Conservation (phyloP, 2,888 invertebrate species). For the Folsomia manolachei region DNA sequence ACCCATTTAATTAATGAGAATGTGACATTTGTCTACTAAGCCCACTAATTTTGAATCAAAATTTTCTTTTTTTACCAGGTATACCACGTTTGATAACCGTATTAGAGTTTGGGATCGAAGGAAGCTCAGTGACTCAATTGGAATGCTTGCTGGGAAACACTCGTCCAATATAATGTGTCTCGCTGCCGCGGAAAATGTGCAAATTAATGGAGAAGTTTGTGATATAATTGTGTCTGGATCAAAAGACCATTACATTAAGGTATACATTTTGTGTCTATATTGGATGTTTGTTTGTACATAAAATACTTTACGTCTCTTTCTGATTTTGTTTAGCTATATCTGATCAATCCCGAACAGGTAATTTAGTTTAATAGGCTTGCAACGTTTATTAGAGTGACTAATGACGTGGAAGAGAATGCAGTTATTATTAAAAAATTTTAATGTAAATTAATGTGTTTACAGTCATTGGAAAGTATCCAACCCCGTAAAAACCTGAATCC, state of each 20-base stretch:
- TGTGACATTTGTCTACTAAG: too few relatives aligned
- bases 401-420: too few relatives aligned
- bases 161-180: conserved; percentile 82
- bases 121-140: conserved; percentile 54
- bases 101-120: conserved; percentile 81
- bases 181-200: conserved; percentile 61
- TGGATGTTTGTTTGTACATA: background rate
- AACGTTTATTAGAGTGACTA: too few relatives aligned
- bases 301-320: too few relatives aligned
- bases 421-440: too few relatives aligned
- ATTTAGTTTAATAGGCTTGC: too few relatives aligned
- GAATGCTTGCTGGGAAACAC: conserved; percentile 56
- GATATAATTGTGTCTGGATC: conserved; percentile 75
- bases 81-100: conserved; percentile 75
- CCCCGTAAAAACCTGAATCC: conserved; percentile 59
- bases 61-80: too few relatives aligned
- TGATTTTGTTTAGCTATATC: background rate
- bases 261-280: background rate
- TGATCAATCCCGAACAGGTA: background rate
- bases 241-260: conserved; percentile 79
- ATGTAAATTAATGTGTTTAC: too few relatives aligned
- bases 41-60: too few relatives aligned
- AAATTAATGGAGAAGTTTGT: background rate
- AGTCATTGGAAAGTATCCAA: background rate
- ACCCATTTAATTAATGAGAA: too few relatives aligned